Base-by-base conservation (phyloP, 2,888 invertebrate species). In the Coenonympha arcania region DNA sequence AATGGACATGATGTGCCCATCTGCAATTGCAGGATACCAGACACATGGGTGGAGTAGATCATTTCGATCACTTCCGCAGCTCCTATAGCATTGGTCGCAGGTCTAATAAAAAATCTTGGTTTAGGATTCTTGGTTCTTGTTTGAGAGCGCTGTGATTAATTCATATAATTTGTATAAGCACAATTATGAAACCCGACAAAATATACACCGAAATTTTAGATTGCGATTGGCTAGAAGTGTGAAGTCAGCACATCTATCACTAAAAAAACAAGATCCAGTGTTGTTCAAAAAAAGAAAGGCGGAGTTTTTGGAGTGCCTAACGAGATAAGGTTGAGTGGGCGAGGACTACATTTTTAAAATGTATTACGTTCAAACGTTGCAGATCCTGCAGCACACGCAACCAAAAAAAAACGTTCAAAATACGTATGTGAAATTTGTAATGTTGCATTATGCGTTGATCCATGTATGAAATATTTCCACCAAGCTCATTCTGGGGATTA, bases 1-100 rank as follows among this genome's bases (percentile, higher is more conserved):
- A 61, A 36, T 18, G 48, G 58, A 65, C 6, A 59, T 67, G 52
- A 56, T 65, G 13, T 66, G 65, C 52, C 68, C 68, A 13, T 57
- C 50, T 50, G 64, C 69, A 18, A 69, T 69, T 48, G 65, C 61
- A 39, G 39, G 50, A 69, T 41, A 69, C 67, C 5, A 54, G 62
- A 3, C 62, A 43, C 33, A 69, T 68, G 65, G 65, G 66, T n/a
- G 64, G 65, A 9, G 68, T 70, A 3, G 68, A 71, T 62, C 56
- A 51, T 18, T 67, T 68, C 44, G 66, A 68, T 40, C 68, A 70
- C 57, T 68, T 58, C 49, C 58, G 68, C 37, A 63, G 65, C 1
- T 67, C 68, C 2, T 70, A 69, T 44, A 62, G 65, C 33, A 64
- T 66, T 6, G 54, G 48, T 41, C 53, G 66, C 1, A 69, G 64